phyloP scores from a whole-genome alignment of 30 jellyfish, hydroid and myxozoan species.

The Hydractinia echinata region DNA sequence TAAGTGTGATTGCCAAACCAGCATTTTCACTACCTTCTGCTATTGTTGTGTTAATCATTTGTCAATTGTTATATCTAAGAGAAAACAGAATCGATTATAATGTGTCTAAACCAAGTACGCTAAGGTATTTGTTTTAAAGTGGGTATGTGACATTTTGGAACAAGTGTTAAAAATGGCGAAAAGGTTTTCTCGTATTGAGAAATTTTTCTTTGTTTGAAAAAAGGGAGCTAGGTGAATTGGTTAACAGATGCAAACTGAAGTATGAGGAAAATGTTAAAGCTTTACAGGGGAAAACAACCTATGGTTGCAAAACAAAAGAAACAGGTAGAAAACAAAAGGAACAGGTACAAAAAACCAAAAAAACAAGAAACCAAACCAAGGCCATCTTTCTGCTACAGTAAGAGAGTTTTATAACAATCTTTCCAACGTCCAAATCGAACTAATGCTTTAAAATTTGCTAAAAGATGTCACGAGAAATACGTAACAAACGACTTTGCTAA shows the following conservation, averaged over 20 bases:
- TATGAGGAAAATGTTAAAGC: conserved; percentile 18
- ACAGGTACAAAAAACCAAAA: conserved; percentile 16
- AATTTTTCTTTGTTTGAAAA: conserved; percentile 44
- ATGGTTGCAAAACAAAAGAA: conserved; percentile 44
- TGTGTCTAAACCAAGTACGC: no score
- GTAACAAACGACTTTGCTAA: conserved; percentile 42
- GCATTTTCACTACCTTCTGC: neutral
- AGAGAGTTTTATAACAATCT: conserved; percentile 27
- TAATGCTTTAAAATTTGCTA: conserved; percentile 49
- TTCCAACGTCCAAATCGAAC: conserved; percentile 21
- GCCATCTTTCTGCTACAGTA: conserved; percentile 51
- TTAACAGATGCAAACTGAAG: conserved; percentile 6
- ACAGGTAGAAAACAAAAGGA: no score
- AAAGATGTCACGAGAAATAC: conserved; percentile 49
- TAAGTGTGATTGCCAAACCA: conserved; percentile 4
- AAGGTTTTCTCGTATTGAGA: no score
- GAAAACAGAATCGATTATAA: no score
- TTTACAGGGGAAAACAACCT: conserved; percentile 32
- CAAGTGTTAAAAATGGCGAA: no score
- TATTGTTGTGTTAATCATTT: no score
- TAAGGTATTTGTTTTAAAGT: no score
- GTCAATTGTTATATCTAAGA: no score
- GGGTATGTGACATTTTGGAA: no score
- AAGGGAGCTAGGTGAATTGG: conserved; percentile 44
- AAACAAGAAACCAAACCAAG: conserved; percentile 40